These are phyloP conservation scores for Laodelphax striatellus DNA, from an alignment of 1,140 invertebrate species.

Conservation along the genomic window DNA sequence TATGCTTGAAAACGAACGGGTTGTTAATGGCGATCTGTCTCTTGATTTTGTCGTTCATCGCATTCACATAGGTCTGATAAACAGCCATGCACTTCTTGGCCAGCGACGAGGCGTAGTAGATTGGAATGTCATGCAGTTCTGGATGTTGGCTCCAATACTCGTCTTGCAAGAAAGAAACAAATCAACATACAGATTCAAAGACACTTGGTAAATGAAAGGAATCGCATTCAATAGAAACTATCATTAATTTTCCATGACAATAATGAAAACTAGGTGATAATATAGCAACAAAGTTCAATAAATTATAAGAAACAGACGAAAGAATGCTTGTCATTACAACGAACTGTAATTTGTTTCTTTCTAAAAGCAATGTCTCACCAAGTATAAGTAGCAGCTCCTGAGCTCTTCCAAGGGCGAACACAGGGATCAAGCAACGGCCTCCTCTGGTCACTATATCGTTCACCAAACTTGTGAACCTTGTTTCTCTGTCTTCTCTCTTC, in stretches of 20 bases:
- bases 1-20: conserved; percentile 98
- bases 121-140: conserved; percentile 96
- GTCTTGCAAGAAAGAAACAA: conserved; percentile 43
- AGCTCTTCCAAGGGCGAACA: conserved; percentile 95
- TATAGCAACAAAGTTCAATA: too few relatives aligned
- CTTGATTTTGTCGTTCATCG: conserved; percentile 97
- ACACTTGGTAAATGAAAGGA: background rate
- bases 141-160: conserved; percentile 98
- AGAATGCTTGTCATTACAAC: background rate
- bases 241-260: background rate
- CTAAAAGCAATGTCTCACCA: conserved; percentile 33
- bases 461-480: conserved; percentile 86
- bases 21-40: conserved; percentile 96
- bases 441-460: conserved; percentile 93
- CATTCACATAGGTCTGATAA: conserved; percentile 98
- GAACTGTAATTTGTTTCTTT: too few relatives aligned
- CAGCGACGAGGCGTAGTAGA: conserved; percentile 97
- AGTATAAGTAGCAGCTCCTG: conserved; percentile 93
- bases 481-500: conserved; percentile 91
- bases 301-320: background rate
- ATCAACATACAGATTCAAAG: background rate
- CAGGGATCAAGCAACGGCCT: conserved; percentile 94
- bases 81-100: conserved; percentile 99
- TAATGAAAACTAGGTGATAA: too few relatives aligned
- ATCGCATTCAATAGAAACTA: background rate